Conservation (phyloP, 2,113 vertebrate genomes). For the Melozone crissalis region DNA sequence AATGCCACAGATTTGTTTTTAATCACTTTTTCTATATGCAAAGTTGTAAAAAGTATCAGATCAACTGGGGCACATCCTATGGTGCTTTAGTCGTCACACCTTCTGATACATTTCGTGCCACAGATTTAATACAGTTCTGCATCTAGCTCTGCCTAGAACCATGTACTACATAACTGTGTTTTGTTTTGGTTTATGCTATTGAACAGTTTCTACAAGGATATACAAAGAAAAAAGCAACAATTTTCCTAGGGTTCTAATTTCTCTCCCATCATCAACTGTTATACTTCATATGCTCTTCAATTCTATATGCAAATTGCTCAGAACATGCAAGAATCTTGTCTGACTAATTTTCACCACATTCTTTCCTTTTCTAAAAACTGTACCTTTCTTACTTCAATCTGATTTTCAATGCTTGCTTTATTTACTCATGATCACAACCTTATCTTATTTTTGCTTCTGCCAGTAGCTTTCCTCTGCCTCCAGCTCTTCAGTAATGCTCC, state of each 20-base stretch:
- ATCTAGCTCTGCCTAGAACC: not conserved
- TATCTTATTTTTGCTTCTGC: not conserved
- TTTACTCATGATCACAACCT: not conserved
- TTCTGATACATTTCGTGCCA: not conserved
- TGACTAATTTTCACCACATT: not conserved
- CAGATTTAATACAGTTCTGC: not conserved
- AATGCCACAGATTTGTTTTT: not conserved
- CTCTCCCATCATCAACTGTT: not conserved
- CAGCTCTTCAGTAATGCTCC: not conserved
- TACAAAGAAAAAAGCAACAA: not conserved
- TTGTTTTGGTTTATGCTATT: not conserved
- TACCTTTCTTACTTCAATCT: not conserved
- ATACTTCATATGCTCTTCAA: not conserved
- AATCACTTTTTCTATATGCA: not conserved
- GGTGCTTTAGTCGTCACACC: not conserved
- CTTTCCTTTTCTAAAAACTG: not conserved
- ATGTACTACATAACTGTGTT: rapidly evolving
- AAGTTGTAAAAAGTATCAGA: not conserved
- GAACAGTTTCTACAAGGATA: not conserved
- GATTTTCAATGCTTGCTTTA: not conserved
- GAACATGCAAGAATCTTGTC: not conserved
- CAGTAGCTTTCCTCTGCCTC: not conserved
- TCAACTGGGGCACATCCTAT: not conserved
- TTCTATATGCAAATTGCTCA: not conserved
- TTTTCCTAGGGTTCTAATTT: not conserved